These are phyloP conservation scores for Eunapius fragilis DNA, from an alignment of 37 sponge, comb jelly and placozoan species.

Conservation along the genomic window DNA sequence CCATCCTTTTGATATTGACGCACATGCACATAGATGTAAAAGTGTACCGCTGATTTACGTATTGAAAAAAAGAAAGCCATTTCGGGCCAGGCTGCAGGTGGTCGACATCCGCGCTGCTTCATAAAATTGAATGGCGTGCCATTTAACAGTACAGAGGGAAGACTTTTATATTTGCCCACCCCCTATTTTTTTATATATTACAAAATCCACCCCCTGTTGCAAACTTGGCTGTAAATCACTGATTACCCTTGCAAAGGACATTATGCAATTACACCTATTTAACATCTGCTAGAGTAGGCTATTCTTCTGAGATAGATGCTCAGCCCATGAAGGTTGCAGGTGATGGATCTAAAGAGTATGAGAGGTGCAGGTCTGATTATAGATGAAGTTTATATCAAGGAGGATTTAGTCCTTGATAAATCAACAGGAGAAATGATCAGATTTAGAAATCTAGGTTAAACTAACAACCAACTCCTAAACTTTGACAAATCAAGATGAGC, in stretches of 20 bases:
- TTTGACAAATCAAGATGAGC: too few species aligned
- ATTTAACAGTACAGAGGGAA: not conserved
- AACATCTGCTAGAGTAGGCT: slow-evolving; percentile 18
- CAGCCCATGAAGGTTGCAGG: slow-evolving; percentile 11
- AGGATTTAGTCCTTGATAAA: slow-evolving; percentile 39
- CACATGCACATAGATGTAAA: too few species aligned
- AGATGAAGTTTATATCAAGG: slow-evolving; percentile 39
- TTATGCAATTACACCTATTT: slow-evolving; percentile 45
- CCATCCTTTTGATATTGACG: not conserved
- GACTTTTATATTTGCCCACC: not conserved
- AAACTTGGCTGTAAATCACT: too few species aligned
- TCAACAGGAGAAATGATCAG: slow-evolving; percentile 22
- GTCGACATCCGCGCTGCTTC: not conserved
- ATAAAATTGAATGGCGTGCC: not conserved
- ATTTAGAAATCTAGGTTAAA: slow-evolving; percentile 20
- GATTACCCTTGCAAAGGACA: slow-evolving; percentile 5
- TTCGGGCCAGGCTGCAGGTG: not conserved
- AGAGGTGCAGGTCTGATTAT: slow-evolving; percentile 37
- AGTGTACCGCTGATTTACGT: not conserved
- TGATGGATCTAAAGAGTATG: not conserved
- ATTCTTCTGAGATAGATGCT: slow-evolving; percentile 28
- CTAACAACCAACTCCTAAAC: slow-evolving; percentile 21
- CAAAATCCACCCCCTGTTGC: too few species aligned
- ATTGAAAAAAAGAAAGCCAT: not conserved
- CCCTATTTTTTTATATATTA: not conserved